Percentiles rank a stretch among this genome's conserved stretches.
These are phyloP conservation scores for Tragelaphus imberbis DNA, from an alignment of 2,113 vertebrate species.

Conservation along the genomic window DNA sequence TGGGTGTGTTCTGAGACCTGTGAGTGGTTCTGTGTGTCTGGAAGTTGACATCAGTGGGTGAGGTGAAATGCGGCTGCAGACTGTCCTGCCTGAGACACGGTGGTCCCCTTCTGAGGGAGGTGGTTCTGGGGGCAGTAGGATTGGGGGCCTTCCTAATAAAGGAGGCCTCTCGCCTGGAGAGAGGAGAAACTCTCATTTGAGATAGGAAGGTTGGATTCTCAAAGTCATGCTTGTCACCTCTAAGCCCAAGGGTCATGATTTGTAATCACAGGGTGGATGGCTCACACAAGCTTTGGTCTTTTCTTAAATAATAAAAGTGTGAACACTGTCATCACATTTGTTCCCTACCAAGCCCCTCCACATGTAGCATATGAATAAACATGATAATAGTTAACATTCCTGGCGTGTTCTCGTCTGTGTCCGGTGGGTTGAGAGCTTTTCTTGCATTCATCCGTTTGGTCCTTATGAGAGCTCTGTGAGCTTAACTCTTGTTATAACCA, in stretches of 20 bases:
- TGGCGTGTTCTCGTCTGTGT: rapidly evolving
- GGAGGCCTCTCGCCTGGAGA: neutral
- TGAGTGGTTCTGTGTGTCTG: neutral
- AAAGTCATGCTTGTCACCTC: neutral
- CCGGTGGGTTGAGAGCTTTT: neutral
- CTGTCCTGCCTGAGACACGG: neutral
- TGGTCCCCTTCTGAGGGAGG: neutral
- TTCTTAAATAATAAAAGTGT: neutral
- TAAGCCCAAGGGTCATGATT: neutral
- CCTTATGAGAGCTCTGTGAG: neutral
- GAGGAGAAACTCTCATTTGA: neutral
- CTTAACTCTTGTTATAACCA: neutral
- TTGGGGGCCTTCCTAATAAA: neutral
- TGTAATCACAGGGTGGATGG: neutral
- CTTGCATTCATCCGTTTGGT: neutral
- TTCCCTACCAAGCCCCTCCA: neutral
- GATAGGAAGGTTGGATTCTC: neutral
- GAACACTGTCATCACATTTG: neutral
- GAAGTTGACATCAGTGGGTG: neutral
- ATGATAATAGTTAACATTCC: rapidly evolving
- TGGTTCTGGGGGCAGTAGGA: neutral
- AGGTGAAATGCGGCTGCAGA: neutral
- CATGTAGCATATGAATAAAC: rapidly evolving
- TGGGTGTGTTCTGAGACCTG: neutral
- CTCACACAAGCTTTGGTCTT: rapidly evolving